phyloP scores from a whole-genome alignment of 92 coral and sea anemone species.

The Ricordea florida region DNA sequence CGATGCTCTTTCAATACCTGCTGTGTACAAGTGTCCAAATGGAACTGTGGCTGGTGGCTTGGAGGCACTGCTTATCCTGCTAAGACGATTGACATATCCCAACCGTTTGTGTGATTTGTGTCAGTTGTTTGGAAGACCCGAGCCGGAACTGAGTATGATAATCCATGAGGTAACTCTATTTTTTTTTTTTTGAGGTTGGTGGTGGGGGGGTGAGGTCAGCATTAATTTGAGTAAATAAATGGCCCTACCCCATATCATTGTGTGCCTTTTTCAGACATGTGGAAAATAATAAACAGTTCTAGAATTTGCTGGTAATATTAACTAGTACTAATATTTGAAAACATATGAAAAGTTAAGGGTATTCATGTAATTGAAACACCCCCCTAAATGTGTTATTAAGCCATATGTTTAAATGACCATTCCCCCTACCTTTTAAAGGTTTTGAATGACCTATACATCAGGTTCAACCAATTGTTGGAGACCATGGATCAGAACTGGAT shows the following conservation, averaged over 20 bases:
- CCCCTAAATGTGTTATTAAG: too few relatives aligned
- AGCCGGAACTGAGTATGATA: slow-evolving; percentile 75
- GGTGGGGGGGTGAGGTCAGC: neutral
- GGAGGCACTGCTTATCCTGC: slow-evolving; percentile 54
- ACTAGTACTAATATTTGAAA: neutral
- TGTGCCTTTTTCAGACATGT: slow-evolving; percentile 19
- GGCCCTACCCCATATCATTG: slow-evolving; percentile 14
- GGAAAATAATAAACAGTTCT: neutral
- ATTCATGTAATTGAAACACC: neutral
- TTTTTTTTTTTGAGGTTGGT: neutral
- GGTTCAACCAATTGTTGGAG: too few relatives aligned
- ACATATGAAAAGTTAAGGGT: neutral
- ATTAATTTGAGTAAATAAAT: slow-evolving; percentile 17
- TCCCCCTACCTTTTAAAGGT: too few relatives aligned
- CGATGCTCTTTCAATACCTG: slow-evolving; percentile 40
- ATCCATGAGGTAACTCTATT: slow-evolving; percentile 57
- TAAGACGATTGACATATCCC: slow-evolving; percentile 57
- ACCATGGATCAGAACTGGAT: too few relatives aligned
- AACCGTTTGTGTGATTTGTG: slow-evolving; percentile 65
- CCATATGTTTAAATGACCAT: too few relatives aligned
- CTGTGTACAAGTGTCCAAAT: slow-evolving; percentile 55
- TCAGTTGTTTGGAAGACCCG: slow-evolving; percentile 63
- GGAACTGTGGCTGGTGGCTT: slow-evolving; percentile 68
- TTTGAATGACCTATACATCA: too few relatives aligned
- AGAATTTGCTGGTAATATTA: slow-evolving; percentile 13